Conservation (phyloP, 2,888 invertebrate genomes). For the Megastigmus dorsalis region DNA sequence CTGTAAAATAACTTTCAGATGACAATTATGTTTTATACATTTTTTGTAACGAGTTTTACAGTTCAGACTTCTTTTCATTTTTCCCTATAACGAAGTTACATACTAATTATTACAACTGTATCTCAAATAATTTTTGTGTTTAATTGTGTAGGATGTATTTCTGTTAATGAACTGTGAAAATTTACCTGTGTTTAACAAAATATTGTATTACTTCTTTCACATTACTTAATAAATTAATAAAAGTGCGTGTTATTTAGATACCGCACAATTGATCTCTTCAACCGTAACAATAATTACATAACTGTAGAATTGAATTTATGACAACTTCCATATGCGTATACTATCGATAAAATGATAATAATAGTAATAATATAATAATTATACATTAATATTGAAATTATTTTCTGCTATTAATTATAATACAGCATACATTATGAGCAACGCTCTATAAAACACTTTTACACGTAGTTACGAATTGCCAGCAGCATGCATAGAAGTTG, state of each 20-base stretch:
- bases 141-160: slow-evolving; percentile 27
- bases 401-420: slow-evolving; percentile 50
- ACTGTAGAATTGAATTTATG: slow-evolving; percentile 50
- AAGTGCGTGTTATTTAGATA: slow-evolving; percentile 49
- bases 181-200: slow-evolving; percentile 36
- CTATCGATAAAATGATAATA: slow-evolving; percentile 56
- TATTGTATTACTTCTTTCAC: slow-evolving; percentile 42
- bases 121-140: slow-evolving; percentile 40
- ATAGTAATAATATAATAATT: slow-evolving; percentile 41
- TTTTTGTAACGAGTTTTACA: slow-evolving; percentile 48
- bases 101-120: slow-evolving; percentile 37
- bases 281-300: slow-evolving; percentile 51
- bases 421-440: slow-evolving; percentile 54
- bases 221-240: slow-evolving; percentile 55
- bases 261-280: slow-evolving; percentile 34
- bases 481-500: slow-evolving; percentile 59
- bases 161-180: slow-evolving; percentile 28
- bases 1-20: slow-evolving; percentile 37
- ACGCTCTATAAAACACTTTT: slow-evolving; percentile 60
- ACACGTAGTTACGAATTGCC: slow-evolving; percentile 55
- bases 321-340: slow-evolving; percentile 54
- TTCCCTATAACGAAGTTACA: slow-evolving; percentile 31
- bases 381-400: slow-evolving; percentile 50
- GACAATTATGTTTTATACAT: slow-evolving; percentile 43
- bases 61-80: slow-evolving; percentile 52